A percentile compares a stretch with the other conserved stretches of the same genome.
Evolutionary conservation across 2,797 vertebrate species (phyloP).

Genomic region (Premnoplex brunnescens): DNA sequence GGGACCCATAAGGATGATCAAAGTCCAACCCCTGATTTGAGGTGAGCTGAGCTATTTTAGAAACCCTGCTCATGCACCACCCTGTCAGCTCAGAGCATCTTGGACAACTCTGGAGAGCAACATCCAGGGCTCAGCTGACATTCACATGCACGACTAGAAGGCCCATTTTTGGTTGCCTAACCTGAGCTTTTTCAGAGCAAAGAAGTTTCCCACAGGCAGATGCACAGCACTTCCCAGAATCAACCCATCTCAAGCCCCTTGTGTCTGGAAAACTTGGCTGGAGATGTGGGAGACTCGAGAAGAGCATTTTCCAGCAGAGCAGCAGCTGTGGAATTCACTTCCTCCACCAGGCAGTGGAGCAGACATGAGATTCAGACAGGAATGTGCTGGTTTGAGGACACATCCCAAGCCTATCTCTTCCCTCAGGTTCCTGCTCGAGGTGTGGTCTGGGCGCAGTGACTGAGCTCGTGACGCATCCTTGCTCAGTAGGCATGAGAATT

Average conservation of each 20-base stretch:
- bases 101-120: background rate
- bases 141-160: background rate
- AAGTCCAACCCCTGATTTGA: background rate
- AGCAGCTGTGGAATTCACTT: constrained; percentile 34
- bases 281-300: background rate
- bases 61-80: background rate
- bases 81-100: background rate
- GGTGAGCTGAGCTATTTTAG: background rate
- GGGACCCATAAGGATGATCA: background rate
- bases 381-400: constrained; percentile 23
- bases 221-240: background rate
- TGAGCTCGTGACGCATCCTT: background rate
- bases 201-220: background rate
- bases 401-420: background rate
- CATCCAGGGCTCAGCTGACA: background rate
- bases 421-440: background rate
- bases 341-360: background rate
- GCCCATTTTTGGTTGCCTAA: background rate
- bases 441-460: background rate
- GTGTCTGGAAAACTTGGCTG: background rate
- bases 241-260: background rate
- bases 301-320: background rate
- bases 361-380: background rate
- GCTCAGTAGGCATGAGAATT: background rate
- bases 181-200: background rate